Evolutionary conservation across 2,797 vertebrate species (phyloP).

Genomic region (Sphenopsis melanotis): DNA sequence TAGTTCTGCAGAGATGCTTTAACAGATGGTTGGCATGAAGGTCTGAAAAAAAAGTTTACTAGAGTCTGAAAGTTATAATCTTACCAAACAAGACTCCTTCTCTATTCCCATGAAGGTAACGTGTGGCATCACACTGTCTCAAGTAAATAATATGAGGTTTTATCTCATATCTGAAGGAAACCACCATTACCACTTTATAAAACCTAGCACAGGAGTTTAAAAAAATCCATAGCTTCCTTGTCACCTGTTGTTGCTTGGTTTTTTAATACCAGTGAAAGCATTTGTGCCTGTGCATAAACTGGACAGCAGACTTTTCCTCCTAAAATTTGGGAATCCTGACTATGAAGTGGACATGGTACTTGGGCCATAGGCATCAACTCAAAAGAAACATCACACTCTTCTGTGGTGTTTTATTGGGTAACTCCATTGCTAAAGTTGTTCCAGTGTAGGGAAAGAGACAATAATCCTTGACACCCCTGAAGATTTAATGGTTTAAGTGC

Average conservation of each 20-base stretch:
- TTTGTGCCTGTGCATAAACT: not conserved
- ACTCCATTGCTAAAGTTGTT: not conserved
- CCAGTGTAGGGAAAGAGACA: not conserved
- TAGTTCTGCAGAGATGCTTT: slow-evolving; percentile 24
- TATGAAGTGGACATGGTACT: not conserved
- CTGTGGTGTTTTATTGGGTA: not conserved
- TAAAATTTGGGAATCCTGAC: not conserved
- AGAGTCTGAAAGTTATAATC: not conserved
- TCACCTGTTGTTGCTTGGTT: not conserved
- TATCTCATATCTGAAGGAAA: not conserved
- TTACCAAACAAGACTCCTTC: not conserved
- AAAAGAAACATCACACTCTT: not conserved
- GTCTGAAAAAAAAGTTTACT: slow-evolving; percentile 44
- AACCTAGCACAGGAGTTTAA: not conserved
- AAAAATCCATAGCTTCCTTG: not conserved
- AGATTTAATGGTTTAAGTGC: not conserved
- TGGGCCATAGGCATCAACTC: not conserved
- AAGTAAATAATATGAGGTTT: not conserved
- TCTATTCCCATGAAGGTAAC: not conserved
- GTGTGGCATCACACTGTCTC: not conserved
- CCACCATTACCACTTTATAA: not conserved
- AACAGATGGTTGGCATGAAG: slow-evolving; percentile 65
- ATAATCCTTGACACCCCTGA: not conserved
- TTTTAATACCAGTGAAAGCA: not conserved
- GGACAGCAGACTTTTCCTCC: too few relatives aligned